These are phyloP conservation scores for Drosophila athabasca DNA, from an alignment of 1,140 invertebrate genomes.

Conservation along the genomic window DNA sequence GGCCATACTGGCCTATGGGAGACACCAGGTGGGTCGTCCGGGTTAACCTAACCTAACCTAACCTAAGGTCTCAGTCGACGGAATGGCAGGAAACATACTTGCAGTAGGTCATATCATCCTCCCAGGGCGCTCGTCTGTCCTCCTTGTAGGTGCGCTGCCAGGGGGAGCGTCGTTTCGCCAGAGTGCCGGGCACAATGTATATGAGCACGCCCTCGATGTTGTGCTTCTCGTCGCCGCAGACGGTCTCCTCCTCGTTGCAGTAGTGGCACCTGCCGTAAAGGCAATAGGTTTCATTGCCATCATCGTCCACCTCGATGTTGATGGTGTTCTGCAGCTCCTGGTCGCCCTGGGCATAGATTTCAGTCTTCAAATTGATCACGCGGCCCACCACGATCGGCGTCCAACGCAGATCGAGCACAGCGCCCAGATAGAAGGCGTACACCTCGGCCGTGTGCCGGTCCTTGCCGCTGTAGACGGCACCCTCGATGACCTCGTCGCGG, in stretches of 20 bases:
- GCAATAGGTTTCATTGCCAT: constrained; percentile 86
- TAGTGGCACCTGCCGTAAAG: constrained; percentile 96
- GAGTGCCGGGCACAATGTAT: constrained; percentile 90
- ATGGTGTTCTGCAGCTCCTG: constrained; percentile 85
- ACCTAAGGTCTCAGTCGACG: too few relatives aligned
- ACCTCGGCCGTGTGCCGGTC: constrained; percentile 97
- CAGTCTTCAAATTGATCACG: constrained; percentile 88
- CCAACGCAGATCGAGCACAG: constrained; percentile 90
- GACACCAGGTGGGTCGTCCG: too few relatives aligned
- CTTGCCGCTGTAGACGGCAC: constrained; percentile 93
- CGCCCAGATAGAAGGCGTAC: constrained; percentile 95
- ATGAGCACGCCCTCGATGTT: constrained; percentile 93
- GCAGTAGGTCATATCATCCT: constrained; percentile 91
- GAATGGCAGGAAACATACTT: constrained; percentile 77
- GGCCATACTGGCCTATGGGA: too few relatives aligned
- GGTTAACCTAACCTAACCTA: too few relatives aligned
- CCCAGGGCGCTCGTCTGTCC: constrained; percentile 91
- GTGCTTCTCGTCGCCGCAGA: constrained; percentile 89
- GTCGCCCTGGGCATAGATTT: constrained; percentile 89
- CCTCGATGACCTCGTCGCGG: constrained; percentile 89
- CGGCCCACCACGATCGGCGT: constrained; percentile 92
- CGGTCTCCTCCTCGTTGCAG: constrained; percentile 91
- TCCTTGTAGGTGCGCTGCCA: constrained; percentile 95
- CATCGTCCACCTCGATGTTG: constrained; percentile 79
- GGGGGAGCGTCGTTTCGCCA: constrained; percentile 90